phyloP scores from a whole-genome alignment of 2,113 vertebrate genomes.

The Urocolius indicus region DNA sequence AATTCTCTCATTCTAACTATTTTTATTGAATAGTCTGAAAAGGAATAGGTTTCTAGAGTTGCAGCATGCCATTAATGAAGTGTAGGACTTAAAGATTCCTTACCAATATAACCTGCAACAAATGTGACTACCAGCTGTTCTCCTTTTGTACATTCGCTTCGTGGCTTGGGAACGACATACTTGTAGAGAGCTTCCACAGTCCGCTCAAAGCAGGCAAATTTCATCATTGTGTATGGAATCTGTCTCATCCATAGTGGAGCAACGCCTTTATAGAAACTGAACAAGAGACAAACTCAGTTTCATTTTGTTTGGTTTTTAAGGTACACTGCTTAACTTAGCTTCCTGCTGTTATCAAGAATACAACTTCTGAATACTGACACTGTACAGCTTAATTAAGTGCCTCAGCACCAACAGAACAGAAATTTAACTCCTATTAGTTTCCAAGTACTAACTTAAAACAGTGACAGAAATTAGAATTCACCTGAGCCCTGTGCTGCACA shows the following conservation, averaged over 20 bases:
- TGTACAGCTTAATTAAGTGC: background rate
- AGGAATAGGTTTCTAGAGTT: background rate
- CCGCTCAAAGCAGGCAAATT: constrained; percentile 98
- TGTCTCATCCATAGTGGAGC: constrained; percentile 98
- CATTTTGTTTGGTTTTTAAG: background rate
- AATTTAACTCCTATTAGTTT: background rate
- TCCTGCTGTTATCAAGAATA: background rate
- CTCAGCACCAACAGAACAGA: background rate
- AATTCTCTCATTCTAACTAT: background rate
- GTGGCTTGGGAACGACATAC: constrained; percentile 93
- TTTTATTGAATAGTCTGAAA: background rate
- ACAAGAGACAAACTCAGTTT: background rate
- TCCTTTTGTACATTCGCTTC: constrained; percentile 89
- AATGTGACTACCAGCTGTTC: constrained; percentile 98
- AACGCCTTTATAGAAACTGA: constrained; percentile 98
- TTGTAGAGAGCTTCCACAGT: constrained; percentile 97
- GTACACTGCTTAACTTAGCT: background rate
- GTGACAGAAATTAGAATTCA: background rate
- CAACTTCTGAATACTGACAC: background rate
- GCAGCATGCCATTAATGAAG: background rate
- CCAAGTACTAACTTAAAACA: background rate
- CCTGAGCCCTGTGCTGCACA: background rate
- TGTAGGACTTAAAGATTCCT: constrained; percentile 53
- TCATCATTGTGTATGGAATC: constrained; percentile 99
- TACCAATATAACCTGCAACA: constrained; percentile 96